Evolutionary conservation across 1,140 invertebrate species (phyloP).

Genomic region (Papilio helenus): DNA sequence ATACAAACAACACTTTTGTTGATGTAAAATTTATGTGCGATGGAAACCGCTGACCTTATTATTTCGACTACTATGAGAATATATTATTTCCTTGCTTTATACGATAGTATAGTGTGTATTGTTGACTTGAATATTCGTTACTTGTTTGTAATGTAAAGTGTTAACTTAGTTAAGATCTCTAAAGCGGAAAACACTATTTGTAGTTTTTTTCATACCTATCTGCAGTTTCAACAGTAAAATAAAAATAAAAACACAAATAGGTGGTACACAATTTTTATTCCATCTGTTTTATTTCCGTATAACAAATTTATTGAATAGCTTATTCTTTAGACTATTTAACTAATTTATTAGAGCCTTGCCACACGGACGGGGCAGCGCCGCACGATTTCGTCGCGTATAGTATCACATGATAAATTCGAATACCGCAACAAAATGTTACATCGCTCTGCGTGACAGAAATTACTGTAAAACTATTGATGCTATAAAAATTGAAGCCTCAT

Average conservation of each 20-base stretch:
- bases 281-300: slow-evolving; percentile 44
- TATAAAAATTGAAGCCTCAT: neutral
- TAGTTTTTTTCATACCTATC: too few species aligned
- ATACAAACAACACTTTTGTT: slow-evolving; percentile 1
- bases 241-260: slow-evolving; percentile 27
- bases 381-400: neutral
- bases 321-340: slow-evolving; percentile 36
- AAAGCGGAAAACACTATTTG: too few species aligned
- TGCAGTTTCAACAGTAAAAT: neutral
- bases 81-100: neutral
- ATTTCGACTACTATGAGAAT: neutral
- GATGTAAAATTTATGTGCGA: slow-evolving; percentile 38
- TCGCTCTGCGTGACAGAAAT: too few species aligned
- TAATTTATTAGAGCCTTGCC: slow-evolving; percentile 15
- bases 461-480: too few species aligned
- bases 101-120: neutral
- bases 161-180: too few species aligned
- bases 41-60: neutral
- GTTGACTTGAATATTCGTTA: neutral
- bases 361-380: neutral
- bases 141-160: too few species aligned
- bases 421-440: neutral
- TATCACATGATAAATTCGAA: neutral
- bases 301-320: slow-evolving; percentile 45
- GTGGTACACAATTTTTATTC: slow-evolving; percentile 34